phyloP scores from a whole-genome alignment of 1,140 invertebrate genomes.

The Augochlora pura region DNA sequence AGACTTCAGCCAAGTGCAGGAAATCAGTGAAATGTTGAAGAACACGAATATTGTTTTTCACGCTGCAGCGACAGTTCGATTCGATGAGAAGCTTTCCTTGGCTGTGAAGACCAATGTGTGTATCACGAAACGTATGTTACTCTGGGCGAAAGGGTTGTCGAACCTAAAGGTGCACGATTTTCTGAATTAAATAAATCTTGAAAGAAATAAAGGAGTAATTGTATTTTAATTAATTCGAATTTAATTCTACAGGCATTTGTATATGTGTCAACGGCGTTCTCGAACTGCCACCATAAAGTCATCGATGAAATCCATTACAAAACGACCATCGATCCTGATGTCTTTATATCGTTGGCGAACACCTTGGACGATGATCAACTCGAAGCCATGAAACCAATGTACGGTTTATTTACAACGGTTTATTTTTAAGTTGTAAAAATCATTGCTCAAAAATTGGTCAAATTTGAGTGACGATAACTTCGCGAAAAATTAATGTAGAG shows the following conservation, averaged over 20 bases:
- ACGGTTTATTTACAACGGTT: too few species aligned
- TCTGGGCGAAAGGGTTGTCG: constrained; percentile 83
- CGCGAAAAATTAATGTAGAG: too few species aligned
- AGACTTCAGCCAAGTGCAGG: constrained; percentile 82
- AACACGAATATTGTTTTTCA: constrained; percentile 89
- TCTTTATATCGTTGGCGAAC: constrained; percentile 75
- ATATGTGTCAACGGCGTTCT: constrained; percentile 86
- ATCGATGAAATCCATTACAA: constrained; percentile 84
- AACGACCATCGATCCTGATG: constrained; percentile 76
- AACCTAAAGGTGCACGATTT: constrained; percentile 82
- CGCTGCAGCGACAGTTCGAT: constrained; percentile 93
- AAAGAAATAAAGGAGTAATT: too few species aligned
- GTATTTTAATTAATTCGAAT: too few species aligned
- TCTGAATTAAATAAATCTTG: too few species aligned
- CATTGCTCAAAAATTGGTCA: too few species aligned
- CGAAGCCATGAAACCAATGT: constrained; percentile 30
- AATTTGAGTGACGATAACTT: too few species aligned
- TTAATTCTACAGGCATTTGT: constrained; percentile 67
- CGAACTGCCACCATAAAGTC: constrained; percentile 82
- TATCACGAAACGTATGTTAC: constrained; percentile 82
- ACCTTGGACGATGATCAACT: constrained; percentile 74
- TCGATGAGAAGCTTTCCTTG: constrained; percentile 89
- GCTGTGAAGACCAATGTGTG: constrained; percentile 83
- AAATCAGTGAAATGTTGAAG: constrained; percentile 79
- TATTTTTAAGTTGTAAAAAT: too few species aligned